Evolutionary conservation across 2,888 invertebrate species (phyloP).

Genomic region (Endotricha flammealis): DNA sequence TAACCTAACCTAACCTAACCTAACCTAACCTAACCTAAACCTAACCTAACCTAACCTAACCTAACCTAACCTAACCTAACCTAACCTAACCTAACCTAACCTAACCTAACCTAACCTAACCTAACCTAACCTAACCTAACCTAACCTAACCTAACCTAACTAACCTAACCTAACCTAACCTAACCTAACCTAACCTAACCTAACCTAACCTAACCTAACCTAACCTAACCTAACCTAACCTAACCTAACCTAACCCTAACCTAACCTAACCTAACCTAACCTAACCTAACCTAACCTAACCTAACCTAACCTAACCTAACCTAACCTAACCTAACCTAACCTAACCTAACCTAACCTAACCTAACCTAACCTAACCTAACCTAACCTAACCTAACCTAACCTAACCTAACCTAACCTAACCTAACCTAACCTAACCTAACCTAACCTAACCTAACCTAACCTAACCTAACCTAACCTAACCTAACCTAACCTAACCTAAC

Average conservation of each 20-base stretch:
- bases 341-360: slow-evolving; percentile 5
- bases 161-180: slow-evolving; percentile 5
- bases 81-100: slow-evolving; percentile 5
- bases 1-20: slow-evolving; percentile 5
- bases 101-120: slow-evolving; percentile 5
- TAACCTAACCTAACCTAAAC: too few species aligned
- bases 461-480: slow-evolving; percentile 8
- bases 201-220: slow-evolving; percentile 5
- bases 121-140: slow-evolving; percentile 5
- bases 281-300: slow-evolving; percentile 5
- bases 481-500: slow-evolving; percentile 7
- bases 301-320: slow-evolving; percentile 5
- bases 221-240: slow-evolving; percentile 5
- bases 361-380: slow-evolving; percentile 5
- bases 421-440: slow-evolving; percentile 8
- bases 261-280: slow-evolving; percentile 5
- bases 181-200: slow-evolving; percentile 5
- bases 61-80: slow-evolving; percentile 5
- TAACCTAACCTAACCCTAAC: too few species aligned
- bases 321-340: slow-evolving; percentile 5
- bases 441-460: slow-evolving; percentile 8
- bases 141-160: slow-evolving; percentile 5
- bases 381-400: slow-evolving; percentile 5
- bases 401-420: slow-evolving; percentile 8
- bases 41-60: slow-evolving; percentile 5